phyloP scores from a whole-genome alignment of 2,888 invertebrate species.

The Philopedon plagiatum region DNA sequence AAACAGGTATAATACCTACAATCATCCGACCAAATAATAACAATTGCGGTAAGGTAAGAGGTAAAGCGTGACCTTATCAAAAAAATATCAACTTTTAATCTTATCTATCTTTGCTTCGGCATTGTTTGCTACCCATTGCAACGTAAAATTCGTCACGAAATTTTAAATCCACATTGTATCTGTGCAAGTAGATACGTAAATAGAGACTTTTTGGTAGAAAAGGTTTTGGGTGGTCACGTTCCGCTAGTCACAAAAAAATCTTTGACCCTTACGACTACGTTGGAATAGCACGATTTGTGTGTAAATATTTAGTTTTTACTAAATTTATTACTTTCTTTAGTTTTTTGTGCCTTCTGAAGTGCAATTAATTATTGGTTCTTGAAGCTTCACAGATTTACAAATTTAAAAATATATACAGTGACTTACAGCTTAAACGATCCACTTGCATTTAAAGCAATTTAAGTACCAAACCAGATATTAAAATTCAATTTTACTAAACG shows the following conservation, averaged over 20 bases:
- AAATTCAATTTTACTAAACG: too few species aligned
- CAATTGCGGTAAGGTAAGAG: neutral
- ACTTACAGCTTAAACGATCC: too few species aligned
- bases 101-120: neutral
- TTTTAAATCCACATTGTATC: neutral
- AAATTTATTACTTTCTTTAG: neutral
- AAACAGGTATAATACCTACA: too few species aligned
- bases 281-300: neutral
- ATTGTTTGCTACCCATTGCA: neutral
- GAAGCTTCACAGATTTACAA: too few species aligned
- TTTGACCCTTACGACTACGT: neutral
- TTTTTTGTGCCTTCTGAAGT: too few species aligned
- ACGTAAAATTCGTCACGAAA: neutral
- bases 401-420: too few species aligned
- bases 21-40: too few species aligned
- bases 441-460: too few species aligned
- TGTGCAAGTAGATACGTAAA: neutral
- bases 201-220: neutral
- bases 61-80: constrained; percentile 1
- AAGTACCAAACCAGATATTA: too few species aligned
- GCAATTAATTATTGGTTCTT: too few species aligned
- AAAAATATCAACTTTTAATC: neutral
- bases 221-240: neutral
- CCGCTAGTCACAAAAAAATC: neutral
- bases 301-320: neutral